Conservation (phyloP, 1,140 invertebrate genomes). For the Tribolium madens region DNA sequence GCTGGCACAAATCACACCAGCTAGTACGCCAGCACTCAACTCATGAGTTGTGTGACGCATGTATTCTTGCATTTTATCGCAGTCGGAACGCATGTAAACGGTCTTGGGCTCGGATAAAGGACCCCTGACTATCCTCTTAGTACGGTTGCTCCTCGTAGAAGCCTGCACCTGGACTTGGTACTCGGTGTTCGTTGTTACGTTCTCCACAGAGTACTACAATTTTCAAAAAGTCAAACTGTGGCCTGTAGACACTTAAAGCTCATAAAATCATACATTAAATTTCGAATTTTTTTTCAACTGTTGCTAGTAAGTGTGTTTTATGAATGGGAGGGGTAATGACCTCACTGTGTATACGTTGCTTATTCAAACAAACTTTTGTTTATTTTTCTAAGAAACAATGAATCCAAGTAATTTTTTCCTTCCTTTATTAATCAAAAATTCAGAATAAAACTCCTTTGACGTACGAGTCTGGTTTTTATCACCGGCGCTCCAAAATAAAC, state of each 20-base stretch:
- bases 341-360: not conserved
- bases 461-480: no score
- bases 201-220: constrained; percentile 77
- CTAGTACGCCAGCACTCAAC: constrained; percentile 79
- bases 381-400: not conserved
- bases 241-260: not conserved
- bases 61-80: constrained; percentile 73
- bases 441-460: no score
- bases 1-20: constrained; percentile 79
- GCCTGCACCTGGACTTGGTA: constrained; percentile 82
- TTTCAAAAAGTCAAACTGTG: constrained; percentile 47
- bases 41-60: constrained; percentile 71
- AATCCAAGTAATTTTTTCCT: not conserved
- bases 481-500: not conserved
- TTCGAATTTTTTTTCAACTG: not conserved
- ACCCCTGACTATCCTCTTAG: constrained; percentile 76
- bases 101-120: constrained; percentile 74
- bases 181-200: constrained; percentile 79
- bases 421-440: not conserved
- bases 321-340: not conserved
- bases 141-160: constrained; percentile 76
- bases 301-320: not conserved
- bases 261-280: no score
- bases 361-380: not conserved
- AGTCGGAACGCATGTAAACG: constrained; percentile 76